These are phyloP conservation scores for Protaetia brevitarsis DNA, from an alignment of 1,140 invertebrate genomes.

Conservation along the genomic window DNA sequence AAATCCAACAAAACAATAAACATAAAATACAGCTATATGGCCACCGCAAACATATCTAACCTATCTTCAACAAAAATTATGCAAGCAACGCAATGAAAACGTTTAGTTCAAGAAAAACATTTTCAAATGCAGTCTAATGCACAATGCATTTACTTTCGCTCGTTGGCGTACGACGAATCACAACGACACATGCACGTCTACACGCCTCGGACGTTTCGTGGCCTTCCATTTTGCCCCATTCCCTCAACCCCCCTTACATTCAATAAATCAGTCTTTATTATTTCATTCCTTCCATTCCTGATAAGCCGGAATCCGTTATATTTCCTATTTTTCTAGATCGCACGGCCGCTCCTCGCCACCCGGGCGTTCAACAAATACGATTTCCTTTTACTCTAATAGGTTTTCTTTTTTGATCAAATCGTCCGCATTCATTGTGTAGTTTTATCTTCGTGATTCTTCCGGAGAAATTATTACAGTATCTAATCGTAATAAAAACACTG, in stretches of 20 bases:
- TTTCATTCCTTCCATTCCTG: conserved; percentile 15
- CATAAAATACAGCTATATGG: too few relatives aligned
- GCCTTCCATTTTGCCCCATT: not conserved
- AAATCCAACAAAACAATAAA: too few relatives aligned
- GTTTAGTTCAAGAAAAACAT: too few relatives aligned
- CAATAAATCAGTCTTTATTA: conserved; percentile 16
- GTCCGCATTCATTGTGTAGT: not conserved
- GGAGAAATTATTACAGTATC: too few relatives aligned
- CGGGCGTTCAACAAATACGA: not conserved
- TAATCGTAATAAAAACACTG: too few relatives aligned
- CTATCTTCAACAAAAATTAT: too few relatives aligned
- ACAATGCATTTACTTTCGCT: not conserved
- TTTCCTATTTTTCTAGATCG: conserved; percentile 7
- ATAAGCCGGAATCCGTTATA: conserved; percentile 15
- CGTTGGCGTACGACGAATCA: not conserved
- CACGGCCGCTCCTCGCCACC: not conserved
- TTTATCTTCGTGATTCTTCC: not conserved
- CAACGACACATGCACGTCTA: not conserved
- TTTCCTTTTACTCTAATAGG: conserved; percentile 16
- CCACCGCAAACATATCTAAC: too few relatives aligned
- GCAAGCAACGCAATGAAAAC: too few relatives aligned
- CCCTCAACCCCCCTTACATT: not conserved
- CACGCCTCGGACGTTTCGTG: not conserved
- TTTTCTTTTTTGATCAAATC: conserved; percentile 10
- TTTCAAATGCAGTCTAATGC: too few relatives aligned